Base-by-base conservation (phyloP, 2,113 vertebrate genomes). In the Oostethus manadensis region DNA sequence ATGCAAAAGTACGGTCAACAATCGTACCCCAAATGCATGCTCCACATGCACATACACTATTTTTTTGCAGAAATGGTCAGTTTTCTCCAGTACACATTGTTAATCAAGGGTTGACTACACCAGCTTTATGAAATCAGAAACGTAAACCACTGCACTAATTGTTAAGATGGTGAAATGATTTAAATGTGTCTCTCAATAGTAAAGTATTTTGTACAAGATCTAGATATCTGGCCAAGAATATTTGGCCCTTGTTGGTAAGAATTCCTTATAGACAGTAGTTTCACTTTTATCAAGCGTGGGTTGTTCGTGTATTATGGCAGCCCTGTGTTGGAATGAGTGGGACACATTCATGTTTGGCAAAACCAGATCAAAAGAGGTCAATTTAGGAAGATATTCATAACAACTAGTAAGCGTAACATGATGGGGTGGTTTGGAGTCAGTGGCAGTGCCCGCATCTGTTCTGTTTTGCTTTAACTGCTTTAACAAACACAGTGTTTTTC, bases 281-380 rank as follows among this genome's bases (percentile, higher is more conserved):
- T 72, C 64, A 62, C 60, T 65, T 51, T 51, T 55, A 47, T 51
- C 26, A 18, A 47, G 54, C 68, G 70, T 62, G 56, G 62, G 60
- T 63, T 76, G 68, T 20, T 61, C 73, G 68, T 73, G 76, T 49
- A 68, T 66, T 58, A 67, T 64, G 51, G 70, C 59, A 74, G 68
- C 62, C 47, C 38, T 62, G 62, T 62, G 67, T 79, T 48, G 70
- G 69, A 77, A 74, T 13, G 64, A 60, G 48, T 38, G 21, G 63
- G 49, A 62, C 22, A 44, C 56, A 66, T 1, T 6, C 22, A 62
- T 35, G 61, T 53, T 16, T 48, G 72, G 56, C 78, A 51, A n/a
- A 69, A 76, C 66, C 38, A 58, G 73, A 84, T 79, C 83, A 71
- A 63, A 78, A 73, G 82, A 79, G 74, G 76, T 78, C 54, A 83